Evolutionary conservation across 2,797 vertebrate genomes (phyloP), one percentile per base, ranked within the genome.

Genomic region (Otus scops): DNA sequence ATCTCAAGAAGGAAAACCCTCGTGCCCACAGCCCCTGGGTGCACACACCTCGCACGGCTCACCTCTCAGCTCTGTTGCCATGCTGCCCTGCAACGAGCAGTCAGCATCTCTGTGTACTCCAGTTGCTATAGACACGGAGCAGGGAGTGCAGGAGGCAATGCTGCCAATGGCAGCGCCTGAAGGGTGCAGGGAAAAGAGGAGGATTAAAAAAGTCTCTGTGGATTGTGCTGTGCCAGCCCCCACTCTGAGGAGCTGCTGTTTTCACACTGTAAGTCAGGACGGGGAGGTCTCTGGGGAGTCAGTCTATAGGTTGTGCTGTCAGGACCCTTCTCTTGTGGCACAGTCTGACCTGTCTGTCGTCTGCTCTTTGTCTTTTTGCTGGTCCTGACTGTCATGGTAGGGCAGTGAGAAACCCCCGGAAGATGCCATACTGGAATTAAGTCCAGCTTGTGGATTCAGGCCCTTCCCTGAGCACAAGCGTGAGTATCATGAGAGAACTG

Each of bases 11-110:
- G 50, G 4, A 54, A 38, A 36, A 2, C 14, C n/a, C 50, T 15
- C 0, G 1, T 45, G 39, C 57, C 63, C 22, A 3, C 4, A 38
- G 30, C 43, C 7, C 3, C 7, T 0, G 0, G 50, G 23, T 18
- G 27, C 41, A 18, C 3, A 0, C 21, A 8, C 2, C 68, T 69
- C 1, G 0, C 11, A 5, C 3, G 1, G 13, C 95, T 89, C 70
- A 96, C 96, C 95, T 73, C 45, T 68, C 2, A 2, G 53, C 22
- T 41, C 5, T 0, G 3, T 20, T 21, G 69, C 68, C 83, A 93
- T 89, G 77, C 48, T 9, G 71, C 27, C 14, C 7, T 17, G 45
- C 26, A 18, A 3, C n/a, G n/a, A 1, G 0, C 14, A 15, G 0
- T 27, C 3, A 9, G 18, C 7, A 3, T 2, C 18, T 56, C 17